phyloP scores from a whole-genome alignment of 2,888 invertebrate species.

The Idaea dimidiata region DNA sequence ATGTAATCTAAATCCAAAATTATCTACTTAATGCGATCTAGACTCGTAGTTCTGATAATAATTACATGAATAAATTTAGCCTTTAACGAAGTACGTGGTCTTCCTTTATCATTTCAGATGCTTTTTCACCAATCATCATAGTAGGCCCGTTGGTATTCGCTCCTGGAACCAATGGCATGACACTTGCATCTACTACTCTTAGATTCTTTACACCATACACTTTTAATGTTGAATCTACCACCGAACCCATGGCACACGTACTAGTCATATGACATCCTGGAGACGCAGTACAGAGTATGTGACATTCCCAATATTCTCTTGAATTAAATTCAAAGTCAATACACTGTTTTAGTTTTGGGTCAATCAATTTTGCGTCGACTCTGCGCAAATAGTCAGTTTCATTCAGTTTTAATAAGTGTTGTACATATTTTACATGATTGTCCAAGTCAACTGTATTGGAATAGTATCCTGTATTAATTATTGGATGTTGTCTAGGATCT shows the following conservation, averaged over 20 bases:
- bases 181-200: conserved; percentile 9
- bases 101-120: conserved; percentile 22
- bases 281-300: neutral
- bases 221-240: conserved; percentile 3
- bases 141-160: conserved; percentile 5
- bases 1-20: too few relatives aligned
- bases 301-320: conserved; percentile 1
- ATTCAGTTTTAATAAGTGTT: conserved; percentile 7
- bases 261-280: conserved; percentile 7
- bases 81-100: conserved; percentile 8
- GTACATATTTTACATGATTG: conserved; percentile 5
- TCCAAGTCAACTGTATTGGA: conserved; percentile 7
- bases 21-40: too few relatives aligned
- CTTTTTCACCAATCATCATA: conserved; percentile 24
- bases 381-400: conserved; percentile 7
- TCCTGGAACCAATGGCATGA: neutral
- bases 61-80: neutral
- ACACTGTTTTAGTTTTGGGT: conserved; percentile 5
- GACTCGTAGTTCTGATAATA: too few relatives aligned
- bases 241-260: conserved; percentile 9
- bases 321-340: neutral
- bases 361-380: conserved; percentile 4
- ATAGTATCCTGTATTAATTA: conserved; percentile 8
- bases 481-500: conserved; percentile 8
- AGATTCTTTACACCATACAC: neutral